Conservation (phyloP, 1,140 invertebrate species). For the Nebria ingens region DNA sequence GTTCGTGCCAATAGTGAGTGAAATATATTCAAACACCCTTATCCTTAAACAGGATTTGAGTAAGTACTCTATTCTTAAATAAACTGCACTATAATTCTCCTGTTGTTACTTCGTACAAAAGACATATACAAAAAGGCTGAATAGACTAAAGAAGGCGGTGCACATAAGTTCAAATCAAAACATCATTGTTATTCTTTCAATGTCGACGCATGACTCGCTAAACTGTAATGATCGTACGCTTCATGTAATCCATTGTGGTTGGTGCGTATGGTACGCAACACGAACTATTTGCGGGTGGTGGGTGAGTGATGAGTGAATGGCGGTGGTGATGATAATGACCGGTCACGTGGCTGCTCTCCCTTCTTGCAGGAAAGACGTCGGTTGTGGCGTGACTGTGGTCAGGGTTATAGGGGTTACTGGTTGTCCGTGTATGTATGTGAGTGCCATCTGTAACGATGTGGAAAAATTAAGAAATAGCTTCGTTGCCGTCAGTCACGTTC, state of each 20-base stretch:
- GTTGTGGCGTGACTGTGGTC: slow-evolving; percentile 1
- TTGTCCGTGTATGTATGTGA: too few species aligned
- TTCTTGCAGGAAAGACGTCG: neutral
- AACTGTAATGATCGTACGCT: neutral
- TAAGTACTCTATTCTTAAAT: too few species aligned
- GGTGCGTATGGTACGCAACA: neutral
- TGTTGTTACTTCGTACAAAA: too few species aligned
- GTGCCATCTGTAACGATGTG: too few species aligned
- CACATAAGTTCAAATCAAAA: too few species aligned
- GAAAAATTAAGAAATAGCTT: neutral
- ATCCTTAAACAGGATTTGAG: too few species aligned
- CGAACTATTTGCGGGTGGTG: neutral
- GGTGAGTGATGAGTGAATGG: too few species aligned
- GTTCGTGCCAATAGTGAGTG: too few species aligned
- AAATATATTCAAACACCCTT: too few species aligned
- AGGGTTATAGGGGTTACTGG: too few species aligned
- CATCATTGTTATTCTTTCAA: neutral
- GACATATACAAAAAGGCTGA: neutral
- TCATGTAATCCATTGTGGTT: neutral
- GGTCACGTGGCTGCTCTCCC: neutral
- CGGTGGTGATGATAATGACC: neutral
- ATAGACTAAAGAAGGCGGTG: neutral
- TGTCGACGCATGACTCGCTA: neutral
- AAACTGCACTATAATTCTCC: too few species aligned
- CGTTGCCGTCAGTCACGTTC: neutral